Evolutionary conservation across 2,888 invertebrate genomes (phyloP), one percentile per base, ranked within the genome.

Genomic region (Keiferia lycopersicella): DNA sequence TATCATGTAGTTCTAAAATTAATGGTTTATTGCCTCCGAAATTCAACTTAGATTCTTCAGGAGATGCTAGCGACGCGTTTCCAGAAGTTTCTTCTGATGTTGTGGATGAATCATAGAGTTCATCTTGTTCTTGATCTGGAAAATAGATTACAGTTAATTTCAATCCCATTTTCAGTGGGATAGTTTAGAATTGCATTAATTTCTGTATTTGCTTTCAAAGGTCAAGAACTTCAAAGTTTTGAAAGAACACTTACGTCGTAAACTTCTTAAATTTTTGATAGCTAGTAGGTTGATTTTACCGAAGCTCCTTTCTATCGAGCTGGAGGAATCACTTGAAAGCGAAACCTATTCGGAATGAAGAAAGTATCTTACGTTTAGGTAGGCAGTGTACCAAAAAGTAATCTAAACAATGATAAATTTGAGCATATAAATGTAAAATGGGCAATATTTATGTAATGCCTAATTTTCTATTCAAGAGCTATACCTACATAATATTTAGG

Each of bases 1-100:
- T 41, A 7, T 82, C 80, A 63, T 84, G 84, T 0, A 87, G 71
- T 22, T 87, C 82, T 22, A 86, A 71, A 1, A 87, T 73, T 14
- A 81, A 73, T 0, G 75, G 77, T 11, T 72, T 71, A 10, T 61
- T 38, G 26, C 56, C 56, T 30, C 53, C 77, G 77, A 63, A 77
- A 82, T 8, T 56, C 8, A 26, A 14, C n/a, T 56, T 56, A 1
- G 56, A 30, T 56, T 56, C 56, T 30, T 56, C 56, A 11, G 34
- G 56, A 1, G 56, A 56, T 6, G 30, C 3, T 16, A 26, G 8
- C 26, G 56, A 56, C 2, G 56, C 8, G 7, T 1, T n/a, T 0
- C 14, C 22, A 6, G 30, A 30, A 8, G 56, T n/a, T 8, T 56
- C 56, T 16, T 56, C 56, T 8, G 30, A 30, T 41, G 59, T 22